Conservation (phyloP, 2,113 vertebrate species). For the Pimephales promelas region DNA sequence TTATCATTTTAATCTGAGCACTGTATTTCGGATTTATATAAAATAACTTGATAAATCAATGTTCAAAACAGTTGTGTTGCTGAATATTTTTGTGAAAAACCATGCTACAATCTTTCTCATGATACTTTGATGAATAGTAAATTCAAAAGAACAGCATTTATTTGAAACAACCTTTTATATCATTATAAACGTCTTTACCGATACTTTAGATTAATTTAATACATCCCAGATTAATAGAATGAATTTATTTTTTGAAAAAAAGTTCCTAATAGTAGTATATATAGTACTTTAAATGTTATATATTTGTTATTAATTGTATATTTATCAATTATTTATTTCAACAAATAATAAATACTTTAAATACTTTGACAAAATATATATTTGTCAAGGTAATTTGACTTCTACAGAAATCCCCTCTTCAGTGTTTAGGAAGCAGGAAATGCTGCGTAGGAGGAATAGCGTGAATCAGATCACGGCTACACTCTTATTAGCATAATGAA, state of each 20-base stretch:
- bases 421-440: not conserved
- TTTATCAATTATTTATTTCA: not conserved
- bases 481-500: slow-evolving; percentile 20
- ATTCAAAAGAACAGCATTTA: too few species aligned
- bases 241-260: too few species aligned
- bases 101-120: too few species aligned
- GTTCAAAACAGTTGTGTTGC: too few species aligned
- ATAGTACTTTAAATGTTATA: not conserved
- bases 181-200: too few species aligned
- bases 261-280: not conserved
- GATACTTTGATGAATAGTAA: too few species aligned
- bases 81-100: too few species aligned
- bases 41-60: too few species aligned
- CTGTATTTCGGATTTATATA: not conserved
- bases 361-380: not conserved
- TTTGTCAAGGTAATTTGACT: slow-evolving; percentile 1
- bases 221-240: too few species aligned
- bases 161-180: too few species aligned
- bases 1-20: not conserved
- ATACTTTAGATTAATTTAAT: too few species aligned
- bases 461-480: slow-evolving; percentile 3
- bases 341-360: not conserved
- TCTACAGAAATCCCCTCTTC: not conserved
- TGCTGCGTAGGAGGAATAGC: not conserved
- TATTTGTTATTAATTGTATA: not conserved